Conservation (phyloP, 2,113 vertebrate species). For the Dipodomys ordii region DNA sequence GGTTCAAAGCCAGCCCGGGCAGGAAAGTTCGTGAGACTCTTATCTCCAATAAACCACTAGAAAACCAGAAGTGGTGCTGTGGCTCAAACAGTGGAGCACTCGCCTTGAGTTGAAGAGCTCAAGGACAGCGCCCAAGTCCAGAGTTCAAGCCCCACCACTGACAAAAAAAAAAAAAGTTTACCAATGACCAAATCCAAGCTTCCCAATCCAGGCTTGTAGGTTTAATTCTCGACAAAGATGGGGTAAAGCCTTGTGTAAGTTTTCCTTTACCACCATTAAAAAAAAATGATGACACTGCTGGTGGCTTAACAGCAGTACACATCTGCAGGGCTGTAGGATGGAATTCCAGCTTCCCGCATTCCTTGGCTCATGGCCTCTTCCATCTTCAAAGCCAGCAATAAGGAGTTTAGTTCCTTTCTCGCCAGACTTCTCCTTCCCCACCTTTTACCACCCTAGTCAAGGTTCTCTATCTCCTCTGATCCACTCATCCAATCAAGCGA, state of each 20-base stretch:
- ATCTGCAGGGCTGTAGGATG: too few relatives aligned
- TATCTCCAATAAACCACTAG: too few relatives aligned
- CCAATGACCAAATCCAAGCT: not conserved
- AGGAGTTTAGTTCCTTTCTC: not conserved
- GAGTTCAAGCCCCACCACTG: too few relatives aligned
- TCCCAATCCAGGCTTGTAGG: not conserved
- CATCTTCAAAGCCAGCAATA: not conserved
- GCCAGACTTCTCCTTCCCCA: not conserved
- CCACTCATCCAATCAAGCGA: too few relatives aligned
- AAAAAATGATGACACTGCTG: constrained; percentile 3
- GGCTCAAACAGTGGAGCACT: too few relatives aligned
- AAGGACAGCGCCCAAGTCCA: too few relatives aligned
- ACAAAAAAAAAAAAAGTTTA: not conserved
- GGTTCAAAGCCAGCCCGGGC: too few relatives aligned
- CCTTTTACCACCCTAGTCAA: not conserved
- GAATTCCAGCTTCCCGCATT: not conserved
- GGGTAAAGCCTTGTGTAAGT: not conserved
- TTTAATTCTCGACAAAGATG: not conserved
- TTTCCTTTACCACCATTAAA: not conserved
- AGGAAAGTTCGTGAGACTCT: too few relatives aligned
- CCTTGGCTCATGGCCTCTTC: not conserved
- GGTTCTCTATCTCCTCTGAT: too few relatives aligned
- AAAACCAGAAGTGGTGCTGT: too few relatives aligned
- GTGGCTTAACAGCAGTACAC: not conserved
- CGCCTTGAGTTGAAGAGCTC: too few relatives aligned